phyloP scores from a whole-genome alignment of 2,888 invertebrate genomes.

The Leucoptera coffeella region DNA sequence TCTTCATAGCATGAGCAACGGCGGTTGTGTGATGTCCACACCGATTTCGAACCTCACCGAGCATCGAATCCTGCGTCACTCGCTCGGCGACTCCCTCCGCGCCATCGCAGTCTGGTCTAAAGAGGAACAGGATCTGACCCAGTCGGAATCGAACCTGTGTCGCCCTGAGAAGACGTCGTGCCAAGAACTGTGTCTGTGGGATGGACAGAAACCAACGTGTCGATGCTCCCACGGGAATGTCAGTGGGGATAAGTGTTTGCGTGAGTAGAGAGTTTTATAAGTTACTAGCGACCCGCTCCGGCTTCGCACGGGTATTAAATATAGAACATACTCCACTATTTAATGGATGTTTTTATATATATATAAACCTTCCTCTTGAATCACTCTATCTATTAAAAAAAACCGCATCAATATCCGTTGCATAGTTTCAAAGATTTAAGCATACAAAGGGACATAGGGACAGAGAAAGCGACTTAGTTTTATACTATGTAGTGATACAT shows the following conservation, averaged over 20 bases:
- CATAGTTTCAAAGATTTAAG: too few species aligned
- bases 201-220: slow-evolving; percentile 63
- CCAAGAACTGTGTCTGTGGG: slow-evolving; percentile 71
- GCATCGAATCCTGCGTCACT: slow-evolving; percentile 45
- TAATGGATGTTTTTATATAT: too few species aligned
- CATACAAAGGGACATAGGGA: too few species aligned
- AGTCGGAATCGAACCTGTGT: slow-evolving; percentile 58
- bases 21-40: slow-evolving; percentile 62
- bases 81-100: slow-evolving; percentile 61
- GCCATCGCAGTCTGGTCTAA: slow-evolving; percentile 51
- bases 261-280: too few species aligned
- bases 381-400: too few species aligned
- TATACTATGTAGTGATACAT: too few species aligned
- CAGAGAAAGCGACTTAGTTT: too few species aligned
- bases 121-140: slow-evolving; percentile 21
- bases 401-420: too few species aligned
- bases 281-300: too few species aligned
- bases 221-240: slow-evolving; percentile 79
- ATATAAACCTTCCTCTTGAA: too few species aligned
- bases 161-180: slow-evolving; percentile 47
- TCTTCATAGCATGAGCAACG: slow-evolving; percentile 26
- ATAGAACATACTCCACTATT: too few species aligned
- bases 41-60: slow-evolving; percentile 53
- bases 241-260: slow-evolving; percentile 57
- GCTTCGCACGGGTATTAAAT: too few species aligned